Evolutionary conservation across 1,140 invertebrate genomes (phyloP).

Genomic region (Frieseomelitta varia): DNA sequence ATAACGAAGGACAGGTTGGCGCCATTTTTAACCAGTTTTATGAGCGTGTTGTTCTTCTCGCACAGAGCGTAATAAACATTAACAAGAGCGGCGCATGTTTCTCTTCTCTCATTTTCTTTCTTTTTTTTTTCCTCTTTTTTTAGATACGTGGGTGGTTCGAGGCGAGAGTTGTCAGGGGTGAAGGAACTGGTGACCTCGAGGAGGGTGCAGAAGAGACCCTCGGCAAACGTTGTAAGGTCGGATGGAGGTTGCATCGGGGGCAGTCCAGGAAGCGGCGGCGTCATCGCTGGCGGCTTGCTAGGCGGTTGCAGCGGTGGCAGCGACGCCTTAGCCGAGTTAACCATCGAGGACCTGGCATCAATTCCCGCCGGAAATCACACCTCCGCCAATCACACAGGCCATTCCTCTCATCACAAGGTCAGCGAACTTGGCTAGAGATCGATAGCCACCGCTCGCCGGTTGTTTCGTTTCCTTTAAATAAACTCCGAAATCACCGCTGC

Average conservation of each 20-base stretch:
- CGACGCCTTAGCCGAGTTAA: conserved; percentile 80
- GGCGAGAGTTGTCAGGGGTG: conserved; percentile 76
- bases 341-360: conserved; percentile 80
- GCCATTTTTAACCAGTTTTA: too few species aligned
- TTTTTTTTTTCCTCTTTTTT: conserved; percentile 10
- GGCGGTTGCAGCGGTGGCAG: conserved; percentile 77
- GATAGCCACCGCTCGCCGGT: conserved; percentile 26
- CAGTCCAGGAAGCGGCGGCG: conserved; percentile 52
- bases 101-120: too few species aligned
- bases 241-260: conserved; percentile 68
- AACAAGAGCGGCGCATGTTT: conserved; percentile 3
- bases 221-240: conserved; percentile 69
- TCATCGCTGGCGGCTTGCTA: conserved; percentile 71
- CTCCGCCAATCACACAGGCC: conserved; percentile 76
- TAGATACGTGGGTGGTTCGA: conserved; percentile 75
- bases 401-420: conserved; percentile 80
- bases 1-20: too few species aligned
- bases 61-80: not conserved
- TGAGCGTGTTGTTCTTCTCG: too few species aligned
- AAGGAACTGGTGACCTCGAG: conserved; percentile 77
- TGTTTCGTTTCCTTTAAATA: not conserved
- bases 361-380: conserved; percentile 78
- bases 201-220: conserved; percentile 75
- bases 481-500: not conserved
- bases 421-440: conserved; percentile 56